Conservation (phyloP, 2,797 vertebrate genomes). For the Micropoecilia bifurca region DNA sequence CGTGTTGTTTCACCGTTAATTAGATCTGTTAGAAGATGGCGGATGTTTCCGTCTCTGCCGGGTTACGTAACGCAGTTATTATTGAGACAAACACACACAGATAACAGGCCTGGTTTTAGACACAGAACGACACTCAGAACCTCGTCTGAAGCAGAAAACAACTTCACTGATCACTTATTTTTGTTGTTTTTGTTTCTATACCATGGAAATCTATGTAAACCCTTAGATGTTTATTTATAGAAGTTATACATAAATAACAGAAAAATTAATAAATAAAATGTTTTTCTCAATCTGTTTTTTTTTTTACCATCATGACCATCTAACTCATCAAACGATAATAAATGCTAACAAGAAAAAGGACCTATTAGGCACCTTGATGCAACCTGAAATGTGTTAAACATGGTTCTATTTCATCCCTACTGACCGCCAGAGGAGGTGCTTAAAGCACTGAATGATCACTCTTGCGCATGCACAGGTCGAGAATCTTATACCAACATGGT, state of each 20-base stretch:
- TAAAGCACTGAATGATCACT: too few relatives aligned
- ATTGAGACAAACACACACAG: neutral
- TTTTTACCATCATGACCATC: too few relatives aligned
- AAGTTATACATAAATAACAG: too few relatives aligned
- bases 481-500: too few relatives aligned
- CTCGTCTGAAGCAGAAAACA: neutral
- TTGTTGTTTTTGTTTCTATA: neutral
- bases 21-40: neutral
- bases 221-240: neutral
- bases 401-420: too few relatives aligned
- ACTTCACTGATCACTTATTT: neutral
- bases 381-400: neutral
- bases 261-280: too few relatives aligned
- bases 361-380: neutral
- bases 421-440: too few relatives aligned
- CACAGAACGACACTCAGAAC: neutral
- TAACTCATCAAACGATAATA: neutral
- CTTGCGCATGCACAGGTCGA: too few relatives aligned
- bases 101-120: neutral
- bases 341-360: neutral
- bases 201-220: neutral
- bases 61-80: neutral
- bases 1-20: neutral
- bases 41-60: neutral
- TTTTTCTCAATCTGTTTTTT: too few relatives aligned